A percentile compares a stretch with the other conserved stretches of the same genome.
These are phyloP conservation scores for Mythimna loreyi DNA, from an alignment of 2,888 invertebrate genomes.

Conservation along the genomic window DNA sequence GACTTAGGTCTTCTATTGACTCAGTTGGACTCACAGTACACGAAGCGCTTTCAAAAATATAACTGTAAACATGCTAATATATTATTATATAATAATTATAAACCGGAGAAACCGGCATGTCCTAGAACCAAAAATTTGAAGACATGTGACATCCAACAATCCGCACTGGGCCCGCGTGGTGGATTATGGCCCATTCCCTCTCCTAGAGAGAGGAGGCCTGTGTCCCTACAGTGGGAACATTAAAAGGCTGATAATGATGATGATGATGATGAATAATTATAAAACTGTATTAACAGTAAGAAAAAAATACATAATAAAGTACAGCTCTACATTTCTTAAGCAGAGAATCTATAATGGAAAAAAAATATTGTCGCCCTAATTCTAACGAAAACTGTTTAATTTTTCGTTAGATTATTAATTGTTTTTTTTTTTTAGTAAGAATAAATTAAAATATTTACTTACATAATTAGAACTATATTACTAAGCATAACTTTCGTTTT, in stretches of 20 bases:
- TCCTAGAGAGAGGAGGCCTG: no score
- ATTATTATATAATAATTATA: background rate
- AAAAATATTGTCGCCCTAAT: slow-evolving; percentile 38
- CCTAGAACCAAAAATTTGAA: no score
- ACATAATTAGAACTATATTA: slow-evolving; percentile 18
- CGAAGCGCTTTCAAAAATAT: slow-evolving; percentile 11
- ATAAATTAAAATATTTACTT: slow-evolving; percentile 21
- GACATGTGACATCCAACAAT: no score
- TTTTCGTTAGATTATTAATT: no score
- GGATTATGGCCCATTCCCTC: no score
- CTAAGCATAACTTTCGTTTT: background rate
- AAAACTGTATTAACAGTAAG: background rate
- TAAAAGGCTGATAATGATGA: no score
- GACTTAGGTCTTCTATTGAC: slow-evolving; percentile 78
- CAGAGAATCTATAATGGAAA: background rate
- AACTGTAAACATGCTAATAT: slow-evolving; percentile 41
- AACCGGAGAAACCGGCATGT: no score
- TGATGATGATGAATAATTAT: no score
- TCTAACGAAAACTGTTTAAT: background rate
- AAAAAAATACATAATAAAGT: background rate
- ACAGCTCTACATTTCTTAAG: background rate
- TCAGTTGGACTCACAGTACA: slow-evolving; percentile 64
- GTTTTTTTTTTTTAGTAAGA: no score
- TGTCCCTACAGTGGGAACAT: no score
- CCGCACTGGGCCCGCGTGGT: no score